phyloP scores from a whole-genome alignment of 2,888 invertebrate genomes.

The Tyria jacobaeae region DNA sequence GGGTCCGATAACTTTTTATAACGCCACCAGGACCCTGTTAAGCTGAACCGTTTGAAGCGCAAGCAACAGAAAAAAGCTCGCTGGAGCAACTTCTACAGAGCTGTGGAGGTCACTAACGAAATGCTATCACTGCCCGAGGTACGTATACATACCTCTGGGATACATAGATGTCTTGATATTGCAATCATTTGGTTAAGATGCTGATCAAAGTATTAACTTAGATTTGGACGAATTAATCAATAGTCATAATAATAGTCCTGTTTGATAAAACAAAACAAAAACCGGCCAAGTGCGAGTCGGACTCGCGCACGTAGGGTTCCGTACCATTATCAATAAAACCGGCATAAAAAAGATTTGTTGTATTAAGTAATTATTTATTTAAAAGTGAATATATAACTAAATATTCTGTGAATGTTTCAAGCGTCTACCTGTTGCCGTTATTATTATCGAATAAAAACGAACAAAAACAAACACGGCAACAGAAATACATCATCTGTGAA shows the following conservation, averaged over 20 bases:
- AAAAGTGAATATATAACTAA: too few relatives aligned
- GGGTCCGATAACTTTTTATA: conserved; percentile 10
- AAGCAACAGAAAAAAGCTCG: conserved; percentile 80
- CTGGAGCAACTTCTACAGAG: conserved; percentile 81
- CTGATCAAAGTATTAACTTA: background rate
- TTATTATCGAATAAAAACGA: too few relatives aligned
- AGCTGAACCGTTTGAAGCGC: conserved; percentile 72
- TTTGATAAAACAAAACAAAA: too few relatives aligned
- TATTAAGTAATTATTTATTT: too few relatives aligned
- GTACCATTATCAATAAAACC: too few relatives aligned
- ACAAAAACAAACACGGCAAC: too few relatives aligned
- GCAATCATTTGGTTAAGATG: background rate
- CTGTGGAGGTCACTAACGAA: conserved; percentile 76
- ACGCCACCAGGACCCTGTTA: conserved; percentile 72
- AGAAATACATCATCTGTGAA: too few relatives aligned
- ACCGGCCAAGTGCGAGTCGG: too few relatives aligned
- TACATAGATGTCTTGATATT: background rate
- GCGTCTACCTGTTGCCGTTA: too few relatives aligned
- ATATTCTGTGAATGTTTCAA: too few relatives aligned
- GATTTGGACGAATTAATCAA: background rate
- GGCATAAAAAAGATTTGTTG: too few relatives aligned
- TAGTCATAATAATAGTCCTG: background rate
- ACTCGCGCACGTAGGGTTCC: too few relatives aligned
- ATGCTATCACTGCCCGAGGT: conserved; percentile 75
- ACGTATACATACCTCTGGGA: conserved; percentile 27